A percentile compares a stretch with the other conserved stretches of the same genome.
Evolutionary conservation across 2,888 invertebrate species (phyloP).

Genomic region (Epinotia nisella): DNA sequence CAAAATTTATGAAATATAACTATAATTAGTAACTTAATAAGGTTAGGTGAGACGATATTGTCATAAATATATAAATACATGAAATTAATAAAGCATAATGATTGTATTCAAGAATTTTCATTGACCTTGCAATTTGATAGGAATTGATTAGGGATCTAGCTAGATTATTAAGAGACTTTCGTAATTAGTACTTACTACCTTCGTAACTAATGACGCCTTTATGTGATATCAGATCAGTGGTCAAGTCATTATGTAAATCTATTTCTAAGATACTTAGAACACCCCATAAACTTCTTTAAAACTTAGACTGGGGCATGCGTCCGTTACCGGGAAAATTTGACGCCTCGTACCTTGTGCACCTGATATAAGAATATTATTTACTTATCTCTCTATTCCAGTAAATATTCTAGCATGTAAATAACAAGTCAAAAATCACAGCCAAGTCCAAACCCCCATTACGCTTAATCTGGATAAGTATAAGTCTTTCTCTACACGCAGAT

Average conservation of each 20-base stretch:
- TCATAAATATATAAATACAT: slow-evolving; percentile 86
- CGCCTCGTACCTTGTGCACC: too few species aligned
- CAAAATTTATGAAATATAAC: slow-evolving; percentile 83
- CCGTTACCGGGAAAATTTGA: too few species aligned
- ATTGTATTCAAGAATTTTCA: slow-evolving; percentile 80
- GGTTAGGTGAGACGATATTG: slow-evolving; percentile 86
- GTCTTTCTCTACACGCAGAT: slow-evolving; percentile 59
- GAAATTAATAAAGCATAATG: slow-evolving; percentile 86
- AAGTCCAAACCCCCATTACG: slow-evolving; percentile 37
- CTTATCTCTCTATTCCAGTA: too few species aligned
- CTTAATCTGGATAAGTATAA: slow-evolving; percentile 47
- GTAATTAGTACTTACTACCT: not conserved
- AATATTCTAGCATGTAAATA: not conserved
- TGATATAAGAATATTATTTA: too few species aligned
- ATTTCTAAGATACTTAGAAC: too few species aligned
- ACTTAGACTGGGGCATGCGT: too few species aligned
- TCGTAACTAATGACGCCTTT: too few species aligned
- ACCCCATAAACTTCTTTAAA: too few species aligned
- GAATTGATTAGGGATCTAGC: not conserved
- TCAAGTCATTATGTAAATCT: too few species aligned
- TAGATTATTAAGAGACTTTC: not conserved
- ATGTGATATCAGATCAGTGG: too few species aligned
- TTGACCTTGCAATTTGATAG: slow-evolving; percentile 52
- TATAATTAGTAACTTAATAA: slow-evolving; percentile 84
- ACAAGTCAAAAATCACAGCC: slow-evolving; percentile 9